Base-by-base conservation (phyloP, 2,797 vertebrate species). In the Paramormyrops hopkinsi region DNA sequence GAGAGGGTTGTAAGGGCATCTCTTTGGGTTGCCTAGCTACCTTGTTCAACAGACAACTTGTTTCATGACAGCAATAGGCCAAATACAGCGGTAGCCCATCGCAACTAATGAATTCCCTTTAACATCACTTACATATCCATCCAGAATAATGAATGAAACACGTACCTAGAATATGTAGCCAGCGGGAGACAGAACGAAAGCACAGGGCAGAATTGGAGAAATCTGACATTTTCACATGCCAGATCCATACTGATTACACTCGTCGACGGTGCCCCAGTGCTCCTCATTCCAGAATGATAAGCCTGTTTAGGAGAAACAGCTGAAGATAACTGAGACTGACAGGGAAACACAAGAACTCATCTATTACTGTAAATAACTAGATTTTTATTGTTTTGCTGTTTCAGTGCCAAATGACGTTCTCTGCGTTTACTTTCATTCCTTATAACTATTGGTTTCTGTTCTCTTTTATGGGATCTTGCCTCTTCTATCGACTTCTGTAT, bases 291-390 rank as follows among this genome's bases (percentile, higher is more conserved):
- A 50, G 44, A 44, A 19, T 46, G 41, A 82, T 82, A 82, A 85
- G 44, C 22, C 46, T 29, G n/a, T 12, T 85, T 85, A 85, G 82
- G 48, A 48, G 22, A 44, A 51, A 51, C 82, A 25, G 46, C 46
- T 51, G 82, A 84, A 85, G 44, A 48, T 51, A 51, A 51, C 46
- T 12, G 82, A 51, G 82, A 85, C 82, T 85, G 82, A 51, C 44
- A 29, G 22, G n/a, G 12, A 85, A 85, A 51, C 11, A 12, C 44
- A 14, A 25, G 46, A 46, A 51, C 46, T 51, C 82, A 85, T 48
- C 82, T 51, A 46, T 85, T 14, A 25, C 44, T 85, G 82, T 85
- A 51, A 85, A 85, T 25, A 85, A 85, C n/a, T 85, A 46, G 82
- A 48, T 85, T 25, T 85, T 51, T 85, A 48, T 51, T 51, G 48